Evolutionary conservation across 2,888 invertebrate genomes (phyloP).

Genomic region (Macrosoma leucophasiata): DNA sequence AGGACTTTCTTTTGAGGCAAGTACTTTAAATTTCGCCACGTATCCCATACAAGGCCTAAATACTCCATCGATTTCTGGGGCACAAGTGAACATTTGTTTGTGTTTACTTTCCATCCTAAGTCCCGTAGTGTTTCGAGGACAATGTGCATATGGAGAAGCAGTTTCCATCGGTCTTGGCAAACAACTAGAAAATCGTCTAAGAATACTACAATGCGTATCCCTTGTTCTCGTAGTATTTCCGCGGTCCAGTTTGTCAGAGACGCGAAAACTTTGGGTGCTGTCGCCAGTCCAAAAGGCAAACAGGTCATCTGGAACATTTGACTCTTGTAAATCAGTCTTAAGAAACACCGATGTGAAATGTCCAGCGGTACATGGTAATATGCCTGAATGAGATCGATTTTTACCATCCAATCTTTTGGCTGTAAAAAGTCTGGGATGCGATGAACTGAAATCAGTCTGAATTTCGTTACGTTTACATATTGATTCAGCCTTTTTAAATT

Average conservation of each 20-base stretch:
- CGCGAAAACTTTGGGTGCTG: slow-evolving; percentile 27
- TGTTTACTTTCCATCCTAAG: slow-evolving; percentile 14
- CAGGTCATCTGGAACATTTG: slow-evolving; percentile 28
- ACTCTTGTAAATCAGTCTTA: slow-evolving; percentile 23
- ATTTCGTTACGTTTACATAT: slow-evolving; percentile 11
- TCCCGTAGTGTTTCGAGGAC: slow-evolving; percentile 3
- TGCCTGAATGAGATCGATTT: slow-evolving; percentile 19
- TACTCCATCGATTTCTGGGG: slow-evolving; percentile 7
- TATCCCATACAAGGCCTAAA: slow-evolving; percentile 8
- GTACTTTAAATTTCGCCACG: too few relatives aligned
- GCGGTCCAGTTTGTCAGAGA: slow-evolving; percentile 28
- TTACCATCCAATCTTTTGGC: slow-evolving; percentile 22
- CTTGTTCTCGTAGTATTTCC: slow-evolving; percentile 15
- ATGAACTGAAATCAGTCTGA: slow-evolving; percentile 15
- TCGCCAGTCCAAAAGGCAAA: slow-evolving; percentile 28
- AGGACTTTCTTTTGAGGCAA: too few relatives aligned
- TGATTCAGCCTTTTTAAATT: slow-evolving; percentile 23
- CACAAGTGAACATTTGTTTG: slow-evolving; percentile 7
- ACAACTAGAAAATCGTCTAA: slow-evolving; percentile 18
- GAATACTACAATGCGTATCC: slow-evolving; percentile 12
- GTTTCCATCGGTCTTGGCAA: slow-evolving; percentile 6
- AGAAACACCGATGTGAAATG: slow-evolving; percentile 20
- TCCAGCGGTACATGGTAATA: slow-evolving; percentile 21
- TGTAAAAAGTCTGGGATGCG: slow-evolving; percentile 21
- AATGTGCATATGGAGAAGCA: slow-evolving; percentile 1